Conservation (phyloP, 2,797 vertebrate species). For the Myotis daubentonii region DNA sequence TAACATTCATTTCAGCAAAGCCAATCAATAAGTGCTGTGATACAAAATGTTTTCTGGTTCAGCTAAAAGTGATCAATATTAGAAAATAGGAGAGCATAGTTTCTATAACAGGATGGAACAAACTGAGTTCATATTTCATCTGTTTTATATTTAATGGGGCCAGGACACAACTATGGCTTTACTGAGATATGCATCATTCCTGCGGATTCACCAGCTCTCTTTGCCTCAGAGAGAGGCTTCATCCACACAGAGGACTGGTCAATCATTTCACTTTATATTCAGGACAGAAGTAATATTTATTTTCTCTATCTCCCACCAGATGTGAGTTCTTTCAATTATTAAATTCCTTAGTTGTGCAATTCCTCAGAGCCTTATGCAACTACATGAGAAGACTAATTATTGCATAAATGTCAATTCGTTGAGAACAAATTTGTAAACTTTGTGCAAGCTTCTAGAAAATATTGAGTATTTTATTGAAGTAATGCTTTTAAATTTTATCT, state of each 20-base stretch:
- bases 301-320: conserved; percentile 22
- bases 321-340: conserved; percentile 53
- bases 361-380: conserved; percentile 40
- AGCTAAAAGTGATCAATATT: conserved; percentile 33
- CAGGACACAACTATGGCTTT: background rate
- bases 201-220: background rate
- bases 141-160: background rate
- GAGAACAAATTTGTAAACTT: conserved; percentile 39
- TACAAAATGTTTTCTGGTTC: conserved; percentile 43
- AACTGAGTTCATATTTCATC: background rate
- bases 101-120: background rate
- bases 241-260: background rate
- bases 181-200: background rate
- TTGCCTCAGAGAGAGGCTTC: background rate
- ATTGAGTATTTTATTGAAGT: background rate
- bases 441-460: background rate
- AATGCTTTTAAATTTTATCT: background rate
- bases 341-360: conserved; percentile 57
- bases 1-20: conserved; percentile 37
- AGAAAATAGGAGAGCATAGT: background rate
- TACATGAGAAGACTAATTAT: conserved; percentile 67
- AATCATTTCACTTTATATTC: conserved; percentile 46
- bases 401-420: conserved; percentile 64
- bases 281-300: conserved; percentile 38
- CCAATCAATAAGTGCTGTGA: background rate